A percentile compares a stretch with the other conserved stretches of the same genome.
Evolutionary conservation across 2,888 invertebrate species (phyloP).

Genomic region (Nomada ruficornis): DNA sequence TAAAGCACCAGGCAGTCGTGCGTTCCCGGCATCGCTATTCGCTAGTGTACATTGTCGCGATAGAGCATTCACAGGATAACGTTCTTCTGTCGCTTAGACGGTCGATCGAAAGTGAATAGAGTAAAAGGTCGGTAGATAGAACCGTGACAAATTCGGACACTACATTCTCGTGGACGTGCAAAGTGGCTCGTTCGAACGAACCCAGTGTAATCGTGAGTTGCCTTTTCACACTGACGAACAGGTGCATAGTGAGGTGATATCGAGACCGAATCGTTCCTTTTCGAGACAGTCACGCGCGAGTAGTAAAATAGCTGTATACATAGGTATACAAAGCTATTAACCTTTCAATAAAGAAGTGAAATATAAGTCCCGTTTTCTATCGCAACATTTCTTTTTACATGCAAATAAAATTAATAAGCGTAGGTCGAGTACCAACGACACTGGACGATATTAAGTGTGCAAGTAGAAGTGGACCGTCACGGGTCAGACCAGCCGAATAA

Average conservation of each 20-base stretch:
- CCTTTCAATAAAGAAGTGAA: too few species aligned
- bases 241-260: constrained; percentile 12
- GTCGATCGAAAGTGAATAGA: constrained; percentile 45
- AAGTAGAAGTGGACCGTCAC: too few species aligned
- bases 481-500: too few species aligned
- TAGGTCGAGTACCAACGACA: too few species aligned
- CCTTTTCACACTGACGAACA: constrained; percentile 6
- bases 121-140: constrained; percentile 50
- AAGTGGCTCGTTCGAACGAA: constrained; percentile 6
- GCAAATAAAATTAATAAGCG: too few species aligned
- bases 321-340: too few species aligned
- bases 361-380: too few species aligned
- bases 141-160: constrained; percentile 51
- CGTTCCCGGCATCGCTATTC: too few species aligned
- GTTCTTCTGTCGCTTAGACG: constrained; percentile 39
- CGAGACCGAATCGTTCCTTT: neutral
- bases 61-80: constrained; percentile 38
- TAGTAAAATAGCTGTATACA: too few species aligned
- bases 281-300: too few species aligned
- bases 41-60: neutral
- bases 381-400: too few species aligned
- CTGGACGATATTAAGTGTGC: too few species aligned
- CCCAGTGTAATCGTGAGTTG: neutral
- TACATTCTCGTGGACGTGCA: constrained; percentile 41
- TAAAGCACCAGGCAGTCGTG: neutral